These are phyloP conservation scores for Rhizomys pruinosus DNA, from an alignment of 2,113 vertebrate genomes.

Conservation along the genomic window DNA sequence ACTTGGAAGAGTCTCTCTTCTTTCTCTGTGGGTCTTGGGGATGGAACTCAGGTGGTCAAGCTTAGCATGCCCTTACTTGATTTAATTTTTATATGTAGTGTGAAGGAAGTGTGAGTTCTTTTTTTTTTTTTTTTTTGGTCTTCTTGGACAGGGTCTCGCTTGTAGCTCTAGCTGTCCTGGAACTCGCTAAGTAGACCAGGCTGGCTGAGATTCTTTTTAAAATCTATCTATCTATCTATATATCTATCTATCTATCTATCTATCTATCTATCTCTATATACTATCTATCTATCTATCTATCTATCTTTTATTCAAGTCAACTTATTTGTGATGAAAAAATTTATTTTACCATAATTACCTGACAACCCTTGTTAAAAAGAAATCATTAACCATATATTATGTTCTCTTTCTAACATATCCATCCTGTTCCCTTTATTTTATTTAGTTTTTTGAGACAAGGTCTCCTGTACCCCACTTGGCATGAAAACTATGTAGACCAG, in stretches of 20 bases:
- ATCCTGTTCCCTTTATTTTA: background rate
- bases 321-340: constrained; percentile 13
- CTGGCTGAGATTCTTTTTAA: background rate
- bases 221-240: too few species aligned
- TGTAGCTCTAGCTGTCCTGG: too few species aligned
- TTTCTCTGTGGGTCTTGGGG: background rate
- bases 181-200: too few species aligned
- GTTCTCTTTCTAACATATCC: background rate
- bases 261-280: too few species aligned
- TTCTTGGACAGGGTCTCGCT: too few species aligned
- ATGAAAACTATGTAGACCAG: too few species aligned
- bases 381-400: background rate
- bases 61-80: background rate
- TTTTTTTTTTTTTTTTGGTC: too few species aligned
- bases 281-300: too few species aligned
- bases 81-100: background rate
- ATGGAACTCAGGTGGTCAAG: background rate
- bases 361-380: background rate
- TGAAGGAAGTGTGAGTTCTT: too few species aligned
- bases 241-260: too few species aligned
- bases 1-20: background rate
- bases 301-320: background rate
- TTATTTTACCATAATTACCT: background rate
- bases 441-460: too few species aligned
- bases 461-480: too few species aligned